Base-by-base conservation (phyloP, 2,797 vertebrate genomes). In the Vireo griseus region DNA sequence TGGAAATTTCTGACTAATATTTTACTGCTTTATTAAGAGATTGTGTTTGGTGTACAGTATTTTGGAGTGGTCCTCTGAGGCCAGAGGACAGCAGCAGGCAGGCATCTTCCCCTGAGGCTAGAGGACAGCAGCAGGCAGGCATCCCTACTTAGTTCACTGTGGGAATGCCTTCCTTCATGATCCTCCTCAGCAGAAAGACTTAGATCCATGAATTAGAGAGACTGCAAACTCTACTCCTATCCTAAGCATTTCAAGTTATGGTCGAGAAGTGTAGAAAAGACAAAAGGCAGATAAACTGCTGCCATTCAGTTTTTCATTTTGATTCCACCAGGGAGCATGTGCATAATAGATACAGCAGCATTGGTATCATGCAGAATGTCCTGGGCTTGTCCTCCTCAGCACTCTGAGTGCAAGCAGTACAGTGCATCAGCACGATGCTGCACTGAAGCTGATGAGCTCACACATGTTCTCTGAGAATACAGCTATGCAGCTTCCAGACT, bases 11-110 rank as follows among this genome's bases (percentile, higher is more conserved):
- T 95, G 50, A 94, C 84, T 81, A 82, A 93, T 3, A 2, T 91
- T 86, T 95, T 94, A 91, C 61, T 72, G 44, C 96, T 96, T 92
- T 86, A 81, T 94, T 90, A 92, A 84, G 73, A 83, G 65, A 78
- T 45, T 71, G 77, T 77, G 50, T 95, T 90, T 92, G 73, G 24
- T 54, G 33, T 83, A 59, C 58, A 37, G 54, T 78, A 44, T 89
- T 82, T 77, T 83, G 66, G 62, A 66, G 54, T 55, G 44, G 16
- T 75, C 67, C 61, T 82, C 65, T 84, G 51, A 72, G 28, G 35
- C 22, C 61, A 92, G 73, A 87, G 40, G 33, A 55, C 58, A 42
- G 42, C 75, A 72, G 45, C 68, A 85, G 88, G 52, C 84, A 92
- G 78, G 79, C 79, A 55, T 52, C 62, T 85, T 90, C 68, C 86